Percentiles rank a stretch among this genome's conserved stretches.
Conservation (phyloP, 1,140 invertebrate species). For the Panulirus ornatus region DNA sequence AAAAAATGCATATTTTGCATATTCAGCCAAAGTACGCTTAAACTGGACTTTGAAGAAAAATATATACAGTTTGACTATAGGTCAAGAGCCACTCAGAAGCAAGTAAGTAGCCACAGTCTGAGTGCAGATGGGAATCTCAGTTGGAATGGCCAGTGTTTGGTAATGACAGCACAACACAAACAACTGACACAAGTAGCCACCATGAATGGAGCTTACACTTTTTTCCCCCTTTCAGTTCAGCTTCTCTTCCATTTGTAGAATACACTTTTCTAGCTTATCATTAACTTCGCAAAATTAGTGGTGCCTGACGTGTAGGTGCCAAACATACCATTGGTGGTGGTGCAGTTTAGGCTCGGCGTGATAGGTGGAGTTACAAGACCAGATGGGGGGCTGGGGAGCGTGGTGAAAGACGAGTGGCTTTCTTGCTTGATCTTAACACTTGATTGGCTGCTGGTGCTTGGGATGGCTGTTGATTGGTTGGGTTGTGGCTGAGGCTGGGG, state of each 20-base stretch:
- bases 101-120: no score
- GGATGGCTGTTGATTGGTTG: constrained; percentile 40
- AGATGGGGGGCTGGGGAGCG: constrained; percentile 46
- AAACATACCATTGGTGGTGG: constrained; percentile 66
- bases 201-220: no score
- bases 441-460: constrained; percentile 63
- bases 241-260: background rate
- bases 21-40: no score
- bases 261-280: constrained; percentile 57
- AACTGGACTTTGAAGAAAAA: no score
- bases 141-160: no score
- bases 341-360: constrained; percentile 67
- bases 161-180: no score
- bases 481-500: constrained; percentile 25
- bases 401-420: constrained; percentile 45
- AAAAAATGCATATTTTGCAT: no score
- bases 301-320: constrained; percentile 47
- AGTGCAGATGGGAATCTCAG: no score
- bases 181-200: no score
- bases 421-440: constrained; percentile 71
- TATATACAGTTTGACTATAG: no score
- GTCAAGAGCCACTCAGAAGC: no score
- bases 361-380: constrained; percentile 51
- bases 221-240: no score
- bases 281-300: constrained; percentile 65